Evolutionary conservation across 1,140 invertebrate genomes (phyloP), one percentile per base, ranked within the genome.

Genomic region (Drosophila pandora): DNA sequence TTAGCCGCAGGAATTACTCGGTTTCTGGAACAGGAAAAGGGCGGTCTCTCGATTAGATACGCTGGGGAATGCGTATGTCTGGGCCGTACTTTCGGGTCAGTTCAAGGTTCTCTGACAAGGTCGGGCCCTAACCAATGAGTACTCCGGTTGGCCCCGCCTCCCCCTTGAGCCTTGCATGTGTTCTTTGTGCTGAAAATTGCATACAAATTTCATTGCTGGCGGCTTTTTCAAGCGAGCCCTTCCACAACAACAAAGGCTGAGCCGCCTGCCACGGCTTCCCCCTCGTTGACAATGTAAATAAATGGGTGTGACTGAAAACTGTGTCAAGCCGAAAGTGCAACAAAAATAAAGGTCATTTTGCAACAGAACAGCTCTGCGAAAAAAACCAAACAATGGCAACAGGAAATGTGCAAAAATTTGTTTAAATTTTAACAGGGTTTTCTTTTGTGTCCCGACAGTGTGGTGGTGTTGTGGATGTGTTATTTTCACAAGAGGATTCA

Each of bases 331-430:
- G 78, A 82, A 82, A 75, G 82, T 77, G 73, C 78, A 64, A 23
- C 43, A 47, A 47, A 21, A 47, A 23, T 23, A 9, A 8, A 50
- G 50, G 34, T 8, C n/a, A 41, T 45, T 41, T 28, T 28, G 25
- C 25, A 47, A 21, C 41, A 41, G n/a, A 59, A 47, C 59, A 56
- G 32, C 52, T 49, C 30, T 39, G 37, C 32, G 34, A 76, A 49
- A 47, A 62, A 62, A 55, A 72, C 9, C 1, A 21, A 47, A 72
- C 62, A 81, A 76, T 73, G 57, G 45, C 65, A 39, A 63, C 81
- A 77, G 68, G 73, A 87, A 87, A 78, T 81, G 81, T 85, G 82
- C 55, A 78, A 87, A 82, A 87, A 82, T 87, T 78, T 87, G 82
- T 78, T 85, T 71, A 85, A 81, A 85, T 75, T 85, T 87, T 71